phyloP scores from a whole-genome alignment of 2,888 invertebrate species.

The Xanthorhoe spadicearia region DNA sequence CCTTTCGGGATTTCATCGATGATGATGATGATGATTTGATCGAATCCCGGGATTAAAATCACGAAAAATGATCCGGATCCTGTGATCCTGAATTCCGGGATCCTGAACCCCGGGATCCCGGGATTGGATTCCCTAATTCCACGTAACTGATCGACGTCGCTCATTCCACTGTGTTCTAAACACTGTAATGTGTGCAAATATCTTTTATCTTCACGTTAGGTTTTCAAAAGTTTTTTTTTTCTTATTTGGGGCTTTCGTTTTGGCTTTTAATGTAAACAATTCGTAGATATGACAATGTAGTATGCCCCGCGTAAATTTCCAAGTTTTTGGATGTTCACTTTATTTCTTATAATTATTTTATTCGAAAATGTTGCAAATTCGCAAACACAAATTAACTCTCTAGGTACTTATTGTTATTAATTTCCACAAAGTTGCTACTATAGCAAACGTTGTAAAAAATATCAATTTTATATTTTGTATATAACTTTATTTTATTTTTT shows the following conservation, averaged over 20 bases:
- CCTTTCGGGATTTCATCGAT: no score
- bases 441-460: conserved; percentile 53
- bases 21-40: no score
- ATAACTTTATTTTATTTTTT: conserved; percentile 73
- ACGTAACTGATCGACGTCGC: conserved; percentile 52
- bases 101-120: no score
- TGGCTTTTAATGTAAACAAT: conserved; percentile 44
- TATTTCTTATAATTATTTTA: conserved; percentile 19
- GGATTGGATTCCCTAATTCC: no score
- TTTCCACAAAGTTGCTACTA: conserved; percentile 55
- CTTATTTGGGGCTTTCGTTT: conserved; percentile 45
- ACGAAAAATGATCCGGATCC: no score
- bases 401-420: conserved; percentile 75
- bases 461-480: conserved; percentile 82
- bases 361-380: conserved; percentile 27
- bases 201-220: conserved; percentile 46
- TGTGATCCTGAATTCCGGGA: no score
- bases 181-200: conserved; percentile 57
- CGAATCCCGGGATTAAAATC: no score
- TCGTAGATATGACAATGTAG: conserved; percentile 41
- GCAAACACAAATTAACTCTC: conserved; percentile 49
- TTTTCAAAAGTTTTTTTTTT: conserved; percentile 39
- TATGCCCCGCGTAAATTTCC: conserved; percentile 41
- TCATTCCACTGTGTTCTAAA: conserved; percentile 61
- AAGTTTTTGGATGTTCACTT: conserved; percentile 41